Base-by-base conservation (phyloP, 1,140 invertebrate genomes). In the Subanguina moxae region DNA sequence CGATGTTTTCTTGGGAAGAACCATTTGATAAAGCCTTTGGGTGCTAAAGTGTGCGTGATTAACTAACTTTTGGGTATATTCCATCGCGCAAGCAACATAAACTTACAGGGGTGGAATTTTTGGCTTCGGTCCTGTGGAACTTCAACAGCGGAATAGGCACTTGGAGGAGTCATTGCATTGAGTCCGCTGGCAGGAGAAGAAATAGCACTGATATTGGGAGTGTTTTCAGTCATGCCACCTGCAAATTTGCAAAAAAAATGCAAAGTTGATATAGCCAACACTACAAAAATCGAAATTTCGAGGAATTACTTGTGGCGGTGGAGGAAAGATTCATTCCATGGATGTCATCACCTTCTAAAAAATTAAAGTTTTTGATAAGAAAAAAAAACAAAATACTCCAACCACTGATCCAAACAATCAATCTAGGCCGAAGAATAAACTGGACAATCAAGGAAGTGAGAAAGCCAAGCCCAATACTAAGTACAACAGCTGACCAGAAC, bases 1-100 rank as follows among this genome's bases (percentile, higher is more conserved):
- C 79, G 73, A 25, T 70, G 30, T 21, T 67, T 66, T 19, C 52
- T 64, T 7, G 78, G 78, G 45, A 80, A 62, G 23, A 80, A 67
- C 75, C 73, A 78, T 1, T 61, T 65, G 52, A 79, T 19, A 19
- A 83, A 76, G 13, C 57, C 66, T 57, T 69, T 62, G 13, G 72
- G 73, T 11, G 71, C 70, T 71, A 57, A 75, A 71, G 58, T n/a
- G n/a, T n/a, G n/a, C n/a, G n/a, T 21, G 48, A 32, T 15, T 46
- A 46, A 15, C 21, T 46, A 23, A 5, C 28, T 5, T 23, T 13
- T 56, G 5, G 13, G 15, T 7, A 52, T 21, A 52, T 52, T 7
- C 23, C 23, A 21, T 7, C 48, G n/a, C 3, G 1, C 8, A 3
- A 52, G 48, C 48, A 52, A 21, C 3, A 15, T 52, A 5, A 52